phyloP scores from a whole-genome alignment of 53 echinoderm and acorn worm species.

The Astropecten irregularis region DNA sequence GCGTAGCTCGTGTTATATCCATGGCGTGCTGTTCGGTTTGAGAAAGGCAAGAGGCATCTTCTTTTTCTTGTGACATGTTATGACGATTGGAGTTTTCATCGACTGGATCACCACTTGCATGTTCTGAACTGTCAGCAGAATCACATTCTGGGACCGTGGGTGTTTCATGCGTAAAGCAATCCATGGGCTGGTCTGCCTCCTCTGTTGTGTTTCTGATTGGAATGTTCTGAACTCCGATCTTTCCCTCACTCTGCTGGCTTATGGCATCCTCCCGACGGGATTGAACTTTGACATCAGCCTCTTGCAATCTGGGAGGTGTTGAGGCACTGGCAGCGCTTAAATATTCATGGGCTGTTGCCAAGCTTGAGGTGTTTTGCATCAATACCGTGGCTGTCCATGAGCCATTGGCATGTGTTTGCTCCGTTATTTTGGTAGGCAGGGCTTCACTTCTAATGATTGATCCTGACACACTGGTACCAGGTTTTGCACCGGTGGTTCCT shows the following conservation, averaged over 20 bases:
- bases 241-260: not conserved
- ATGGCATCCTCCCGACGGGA: not conserved
- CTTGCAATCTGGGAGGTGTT: not conserved
- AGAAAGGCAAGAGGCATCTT: too few relatives aligned
- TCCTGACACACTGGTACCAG: not conserved
- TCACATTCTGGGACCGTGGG: not conserved
- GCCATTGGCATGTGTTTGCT: not conserved
- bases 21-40: too few relatives aligned
- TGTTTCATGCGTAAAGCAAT: not conserved
- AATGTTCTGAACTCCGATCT: not conserved
- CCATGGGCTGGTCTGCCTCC: not conserved
- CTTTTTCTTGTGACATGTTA: not conserved
- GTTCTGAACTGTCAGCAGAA: too few relatives aligned
- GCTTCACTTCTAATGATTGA: not conserved
- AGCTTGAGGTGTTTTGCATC: not conserved
- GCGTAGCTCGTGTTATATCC: too few relatives aligned
- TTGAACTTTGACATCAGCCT: not conserved
- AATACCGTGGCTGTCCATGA: not conserved
- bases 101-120: too few relatives aligned
- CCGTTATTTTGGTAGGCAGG: not conserved
- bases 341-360: not conserved
- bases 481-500: not conserved
- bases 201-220: not conserved
- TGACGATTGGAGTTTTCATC: not conserved
- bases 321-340: not conserved